Evolutionary conservation across 2,888 invertebrate species (phyloP).

Genomic region (Imbricaverruca yamaguchii): DNA sequence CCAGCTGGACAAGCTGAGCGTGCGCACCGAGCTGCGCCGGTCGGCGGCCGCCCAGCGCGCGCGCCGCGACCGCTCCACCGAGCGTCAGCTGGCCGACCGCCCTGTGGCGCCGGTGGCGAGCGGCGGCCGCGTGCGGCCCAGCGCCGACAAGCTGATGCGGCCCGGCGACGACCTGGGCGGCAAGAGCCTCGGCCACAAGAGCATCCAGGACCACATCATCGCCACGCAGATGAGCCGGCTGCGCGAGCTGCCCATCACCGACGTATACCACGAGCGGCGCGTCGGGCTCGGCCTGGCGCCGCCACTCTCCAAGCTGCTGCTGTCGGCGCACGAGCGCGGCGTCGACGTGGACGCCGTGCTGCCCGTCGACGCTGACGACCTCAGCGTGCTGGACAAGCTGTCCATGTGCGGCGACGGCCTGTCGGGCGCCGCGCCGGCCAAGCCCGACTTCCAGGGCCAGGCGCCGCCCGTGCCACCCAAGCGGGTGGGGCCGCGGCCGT

Average conservation of each 20-base stretch:
- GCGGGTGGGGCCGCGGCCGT: slow-evolving; percentile 33
- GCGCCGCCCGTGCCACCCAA: slow-evolving; percentile 36
- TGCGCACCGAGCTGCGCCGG: slow-evolving; percentile 51
- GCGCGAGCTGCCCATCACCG: slow-evolving; percentile 79
- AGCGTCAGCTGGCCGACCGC: neutral
- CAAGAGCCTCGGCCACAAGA: slow-evolving; percentile 27
- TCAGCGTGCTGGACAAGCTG: slow-evolving; percentile 33
- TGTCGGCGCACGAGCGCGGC: slow-evolving; percentile 40
- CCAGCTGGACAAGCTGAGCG: slow-evolving; percentile 52
- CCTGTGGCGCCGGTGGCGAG: neutral
- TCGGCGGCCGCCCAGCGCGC: slow-evolving; percentile 29
- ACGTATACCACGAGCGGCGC: slow-evolving; percentile 83
- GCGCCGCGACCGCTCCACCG: slow-evolving; percentile 31
- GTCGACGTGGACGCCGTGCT: neutral
- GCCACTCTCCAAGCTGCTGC: slow-evolving; percentile 69
- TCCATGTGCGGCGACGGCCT: slow-evolving; percentile 33
- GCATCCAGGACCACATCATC: slow-evolving; percentile 49
- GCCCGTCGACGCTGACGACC: slow-evolving; percentile 31
- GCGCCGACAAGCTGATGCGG: slow-evolving; percentile 32
- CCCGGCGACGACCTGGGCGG: slow-evolving; percentile 30
- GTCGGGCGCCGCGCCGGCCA: slow-evolving; percentile 30
- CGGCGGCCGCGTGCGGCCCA: neutral
- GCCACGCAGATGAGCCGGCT: slow-evolving; percentile 65
- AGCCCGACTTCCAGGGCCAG: slow-evolving; percentile 32
- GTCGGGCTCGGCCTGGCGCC: slow-evolving; percentile 80